Base-by-base conservation (phyloP, 2,888 invertebrate species). In the Neelides folsomi region DNA sequence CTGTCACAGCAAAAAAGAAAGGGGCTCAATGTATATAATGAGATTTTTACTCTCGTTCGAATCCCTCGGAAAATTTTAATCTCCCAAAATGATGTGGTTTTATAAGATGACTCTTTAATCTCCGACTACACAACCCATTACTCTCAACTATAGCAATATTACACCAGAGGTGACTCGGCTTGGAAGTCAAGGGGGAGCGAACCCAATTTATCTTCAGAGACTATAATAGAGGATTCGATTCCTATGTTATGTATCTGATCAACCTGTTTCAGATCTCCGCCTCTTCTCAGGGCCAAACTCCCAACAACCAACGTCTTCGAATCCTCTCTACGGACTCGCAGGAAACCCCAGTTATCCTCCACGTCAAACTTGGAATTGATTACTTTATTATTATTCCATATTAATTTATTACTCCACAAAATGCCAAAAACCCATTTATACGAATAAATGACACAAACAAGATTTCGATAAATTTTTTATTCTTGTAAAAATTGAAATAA, bases 31-130 rank as follows among this genome's bases (percentile, higher is more conserved):
- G 27, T 27, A 3, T 27, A 7, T 27, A 27, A 27, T 27, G 27
- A 27, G 27, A 27, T 27, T 27, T 27, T 27, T 27, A 27, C 27
- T 27, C 27, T 27, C 27, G 3, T 27, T 27, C 27, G 27, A 44
- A 6, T 41, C 39, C 12, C 12, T 49, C 19, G 45, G 46, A 47
- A 44, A 51, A 49, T 36, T 49, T 45, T 53, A 53, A 53, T 53
- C 46, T 53, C 46, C 36, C 16, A 40, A 53, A 53, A 53, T 53
- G 49, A 46, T 53, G 53, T 53, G 53, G 53, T 53, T 49, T 41
- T 49, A 53, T 46, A 45, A 53, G 49, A 49, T 49, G 45, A 53
- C 46, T 53, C 44, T 53, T 49, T 46, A 49, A 49, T 53, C 53
- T 53, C 20, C 27, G 16, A 39, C 44, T 19, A 37, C 39, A 49